Evolutionary conservation across 2,888 invertebrate genomes (phyloP).

Genomic region (Notodonta ziczac): DNA sequence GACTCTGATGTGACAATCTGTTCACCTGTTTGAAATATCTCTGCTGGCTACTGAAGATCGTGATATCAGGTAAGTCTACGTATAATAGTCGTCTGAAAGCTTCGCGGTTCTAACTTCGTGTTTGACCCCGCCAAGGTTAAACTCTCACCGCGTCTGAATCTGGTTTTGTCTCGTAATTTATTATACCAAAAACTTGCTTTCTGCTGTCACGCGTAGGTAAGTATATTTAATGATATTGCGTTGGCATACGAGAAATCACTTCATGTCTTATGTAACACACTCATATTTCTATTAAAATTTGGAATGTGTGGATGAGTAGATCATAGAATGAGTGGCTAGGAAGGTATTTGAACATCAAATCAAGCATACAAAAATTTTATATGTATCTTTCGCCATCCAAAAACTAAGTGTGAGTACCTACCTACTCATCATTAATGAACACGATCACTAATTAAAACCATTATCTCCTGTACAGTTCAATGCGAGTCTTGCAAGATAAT

Average conservation of each 20-base stretch:
- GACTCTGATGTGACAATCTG: too few species aligned
- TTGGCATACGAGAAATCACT: background rate
- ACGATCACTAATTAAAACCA: too few species aligned
- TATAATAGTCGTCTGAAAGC: background rate
- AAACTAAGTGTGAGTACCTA: too few species aligned
- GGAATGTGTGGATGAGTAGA: too few species aligned
- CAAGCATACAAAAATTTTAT: too few species aligned
- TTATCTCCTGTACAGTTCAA: background rate
- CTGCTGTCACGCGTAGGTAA: background rate
- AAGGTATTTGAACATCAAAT: too few species aligned
- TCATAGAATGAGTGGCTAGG: too few species aligned
- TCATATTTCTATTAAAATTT: background rate
- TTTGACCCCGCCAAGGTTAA: constrained; percentile 29
- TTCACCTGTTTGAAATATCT: too few species aligned
- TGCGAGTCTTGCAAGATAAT: background rate
- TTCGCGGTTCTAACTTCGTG: background rate
- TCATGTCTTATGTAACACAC: background rate
- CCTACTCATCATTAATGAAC: too few species aligned
- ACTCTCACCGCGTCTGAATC: constrained; percentile 37
- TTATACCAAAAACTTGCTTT: background rate
- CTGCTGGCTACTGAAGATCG: too few species aligned
- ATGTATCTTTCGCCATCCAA: too few species aligned
- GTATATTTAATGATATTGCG: background rate
- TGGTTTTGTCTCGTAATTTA: constrained; percentile 22
- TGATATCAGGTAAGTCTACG: too few species aligned